Evolutionary conservation across 1,140 invertebrate genomes (phyloP), one percentile per base, ranked within the genome.

Genomic region (Meloidogyne floridensis): DNA sequence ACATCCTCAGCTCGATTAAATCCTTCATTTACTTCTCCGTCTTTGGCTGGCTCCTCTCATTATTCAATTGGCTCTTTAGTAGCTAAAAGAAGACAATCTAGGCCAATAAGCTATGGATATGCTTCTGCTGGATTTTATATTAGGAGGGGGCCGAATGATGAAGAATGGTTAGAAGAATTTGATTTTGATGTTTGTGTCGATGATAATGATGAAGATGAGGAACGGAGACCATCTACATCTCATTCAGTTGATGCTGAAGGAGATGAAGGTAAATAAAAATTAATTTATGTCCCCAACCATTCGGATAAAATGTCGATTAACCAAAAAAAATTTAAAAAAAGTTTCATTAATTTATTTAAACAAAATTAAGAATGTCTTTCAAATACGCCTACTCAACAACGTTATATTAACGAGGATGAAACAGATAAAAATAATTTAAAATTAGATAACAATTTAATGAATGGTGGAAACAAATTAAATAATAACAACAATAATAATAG

Each of bases 111-210:
- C 15, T 74, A n/a, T 74, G 72, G 72, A n/a, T 74, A 74, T 54
- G 72, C 72, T 54, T 51, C 43, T 74, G 72, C 72, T 54, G 72
- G 72, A 5, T 74, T 74, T 54, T 54, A 74, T 74, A 5, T 74
- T n/a, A 54, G 53, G n/a, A 54, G 72, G 15, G 72, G 53, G 18
- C 53, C 43, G 7, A 54, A 74, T 47, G 72, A 47, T 47, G 72
- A 74, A 47, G 72, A 74, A 54, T 54, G 43, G 72, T 47, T 47
- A 47, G 72, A 74, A 54, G 72, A 74, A 54, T 54, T 74, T 47
- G 72, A 74, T 54, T 54, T 51, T 18, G 18, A 74, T 54, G 72
- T 51, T 54, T 51, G 43, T 47, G 7, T 47, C 7, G 43, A 47
- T 47, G 18, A 74, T 51, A 47, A 74, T 54, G 15, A 51, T 32